Base-by-base conservation (phyloP, 2,888 invertebrate species). In the Myopa tessellatipennis region DNA sequence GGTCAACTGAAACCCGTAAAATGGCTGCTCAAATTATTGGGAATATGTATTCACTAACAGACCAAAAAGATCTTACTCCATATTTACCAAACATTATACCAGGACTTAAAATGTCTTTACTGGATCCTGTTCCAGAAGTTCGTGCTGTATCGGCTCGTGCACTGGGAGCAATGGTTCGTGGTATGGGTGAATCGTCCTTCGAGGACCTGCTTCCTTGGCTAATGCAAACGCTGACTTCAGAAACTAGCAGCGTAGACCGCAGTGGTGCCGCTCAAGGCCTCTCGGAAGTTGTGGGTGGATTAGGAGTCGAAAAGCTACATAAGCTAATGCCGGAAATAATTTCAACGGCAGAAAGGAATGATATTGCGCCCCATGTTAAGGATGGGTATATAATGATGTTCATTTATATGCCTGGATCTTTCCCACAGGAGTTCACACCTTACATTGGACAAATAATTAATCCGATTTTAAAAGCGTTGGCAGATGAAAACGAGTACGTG, bases 371-470 rank as follows among this genome's bases (percentile, higher is more conserved):
- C 0, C 97, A 98, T 90, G 98, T 99, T 3, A 96, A 99, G 86
- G 99, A 99, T 90, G 99, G 99, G 65, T 99, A 99, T 90, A 98
- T 99, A 80, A 98, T 99, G 97, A 97, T 99, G 97, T 99, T 98
- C 90, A 99, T 99, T 86, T 99, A 99, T 90, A 96, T 99, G 94
- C 99, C 99, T 4, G 95, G 95, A 79, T 98, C 98, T 14, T 99
- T 99, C 90, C 97, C 96, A 7, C 94, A 94, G 81, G 96, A 97
- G 87, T 99, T 99, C 90, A 95, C 96, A 1, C 96, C 96, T 0
- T 99, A 98, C 90, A 95, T 98, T 85, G 96, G 98, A 0, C 96
- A 96, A 88, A 98, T 99, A 84, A 97, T 99, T 85, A 98, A 96
- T 88, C 98, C 98, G 1, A 98, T 99, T 82, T 91, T 99, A 52